Base-by-base conservation (phyloP, 2,888 invertebrate species). In the Pharmacophagus antenor region DNA sequence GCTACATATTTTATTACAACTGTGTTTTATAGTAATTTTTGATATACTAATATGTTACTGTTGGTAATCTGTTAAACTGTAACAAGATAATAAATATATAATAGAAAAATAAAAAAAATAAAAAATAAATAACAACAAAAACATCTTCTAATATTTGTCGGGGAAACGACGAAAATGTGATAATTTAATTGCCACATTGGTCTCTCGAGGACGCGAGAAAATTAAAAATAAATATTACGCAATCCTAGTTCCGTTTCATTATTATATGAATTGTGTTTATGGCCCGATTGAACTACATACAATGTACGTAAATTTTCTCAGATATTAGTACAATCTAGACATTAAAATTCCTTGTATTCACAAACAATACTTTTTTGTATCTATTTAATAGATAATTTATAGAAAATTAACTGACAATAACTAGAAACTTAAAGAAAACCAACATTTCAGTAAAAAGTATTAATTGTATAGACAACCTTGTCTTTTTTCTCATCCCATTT, bases 171-270 rank as follows among this genome's bases (percentile, higher is more conserved):
- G 60, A 65, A 71, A 71, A 74, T 70, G 71, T 82, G 86, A 70
- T 86, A 86, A 87, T 87, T 76, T 70, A 78, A 79, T 84, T 80
- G 72, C 73, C 80, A 83, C 77, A 72, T 74, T 65, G 59, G 62
- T 62, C 65, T 61, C 65, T 69, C 84, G 80, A 86, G 86, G 85
- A 64, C 79, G 61, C 67, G 64, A 62, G 70, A 72, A 74, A 74
- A 74, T 73, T 64, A 71, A 76, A 76, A 76, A 80, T 79, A 82
- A 81, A 77, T 72, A 73, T 80, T 79, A 76, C 73, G 63, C 72
- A 77, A 77, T 55, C 62, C 52, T 61, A 80, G 80, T 80, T 82
- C 80, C 82, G 80, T 80, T 84, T 81, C 72, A 63, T 66, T 58
- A 67, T 61, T 65, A 60, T 65, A 62, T 63, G 68, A 65, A 55